Percentiles rank a stretch among this genome's conserved stretches.
phyloP scores from a whole-genome alignment of 2,888 invertebrate genomes.

The Nephrotoma appendiculata region DNA sequence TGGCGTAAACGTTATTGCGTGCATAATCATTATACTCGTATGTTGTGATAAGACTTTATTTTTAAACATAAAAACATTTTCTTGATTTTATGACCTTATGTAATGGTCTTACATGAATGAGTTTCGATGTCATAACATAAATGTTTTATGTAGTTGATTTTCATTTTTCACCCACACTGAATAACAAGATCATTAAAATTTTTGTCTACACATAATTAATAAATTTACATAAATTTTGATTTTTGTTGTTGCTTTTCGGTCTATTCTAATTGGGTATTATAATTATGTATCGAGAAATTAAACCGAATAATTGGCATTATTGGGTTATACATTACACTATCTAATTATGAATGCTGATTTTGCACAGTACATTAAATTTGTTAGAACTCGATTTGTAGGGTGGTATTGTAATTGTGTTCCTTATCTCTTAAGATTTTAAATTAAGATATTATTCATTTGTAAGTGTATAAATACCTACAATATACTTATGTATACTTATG shows the following conservation, averaged over 20 bases:
- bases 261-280: background rate
- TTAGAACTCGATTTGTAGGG: no score
- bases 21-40: no score
- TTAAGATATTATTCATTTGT: no score
- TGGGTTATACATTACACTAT: background rate
- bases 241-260: background rate
- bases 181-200: background rate
- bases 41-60: no score
- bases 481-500: no score
- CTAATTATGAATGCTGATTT: background rate
- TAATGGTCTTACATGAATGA: background rate
- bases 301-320: background rate
- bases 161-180: background rate
- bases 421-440: no score
- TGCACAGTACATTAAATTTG: no score
- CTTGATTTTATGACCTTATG: no score
- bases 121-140: background rate
- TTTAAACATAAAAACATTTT: no score
- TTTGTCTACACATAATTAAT: background rate
- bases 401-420: no score
- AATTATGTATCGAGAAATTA: background rate
- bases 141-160: background rate
- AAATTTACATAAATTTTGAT: background rate
- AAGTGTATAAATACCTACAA: no score
- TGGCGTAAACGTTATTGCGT: no score